Percentiles rank a stretch among this genome's conserved stretches.
Evolutionary conservation across 1,140 invertebrate genomes (phyloP).

Genomic region (Nasonia vitripennis): DNA sequence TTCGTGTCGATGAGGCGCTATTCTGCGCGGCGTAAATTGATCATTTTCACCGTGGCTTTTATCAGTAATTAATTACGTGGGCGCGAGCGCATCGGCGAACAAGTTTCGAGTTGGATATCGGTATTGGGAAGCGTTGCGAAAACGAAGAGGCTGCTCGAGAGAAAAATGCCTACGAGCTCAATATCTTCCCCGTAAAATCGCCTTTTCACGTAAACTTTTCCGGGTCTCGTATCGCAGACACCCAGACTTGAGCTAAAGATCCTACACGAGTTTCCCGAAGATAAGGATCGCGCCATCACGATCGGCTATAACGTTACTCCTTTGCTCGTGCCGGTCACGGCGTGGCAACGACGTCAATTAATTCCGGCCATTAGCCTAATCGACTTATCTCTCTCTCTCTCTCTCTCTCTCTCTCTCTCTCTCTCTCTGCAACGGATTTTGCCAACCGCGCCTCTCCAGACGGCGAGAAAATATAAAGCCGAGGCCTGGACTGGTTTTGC

Average conservation of each 20-base stretch:
- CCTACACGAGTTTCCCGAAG: conserved; percentile 29
- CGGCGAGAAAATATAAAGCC: not conserved
- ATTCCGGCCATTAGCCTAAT: conserved; percentile 44
- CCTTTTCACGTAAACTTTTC: conserved; percentile 11
- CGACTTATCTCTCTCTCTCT: conserved; percentile 31
- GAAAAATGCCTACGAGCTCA: too few relatives aligned
- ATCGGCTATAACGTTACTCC: conserved; percentile 4
- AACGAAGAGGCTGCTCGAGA: too few relatives aligned
- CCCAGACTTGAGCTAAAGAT: conserved; percentile 2
- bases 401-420: too few relatives aligned
- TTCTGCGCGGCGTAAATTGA: not conserved
- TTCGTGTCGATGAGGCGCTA: not conserved
- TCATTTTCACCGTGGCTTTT: conserved; percentile 3
- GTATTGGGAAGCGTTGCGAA: too few relatives aligned
- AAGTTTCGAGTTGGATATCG: not conserved
- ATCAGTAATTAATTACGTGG: not conserved
- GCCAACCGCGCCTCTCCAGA: not conserved
- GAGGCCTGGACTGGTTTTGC: not conserved
- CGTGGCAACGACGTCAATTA: conserved; percentile 38
- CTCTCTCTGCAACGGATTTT: conserved; percentile 2
- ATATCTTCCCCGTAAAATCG: not conserved
- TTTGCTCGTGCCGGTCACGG: not conserved
- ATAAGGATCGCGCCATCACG: conserved; percentile 44
- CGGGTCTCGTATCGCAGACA: not conserved
- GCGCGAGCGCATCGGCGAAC: not conserved